A percentile compares a stretch with the other conserved stretches of the same genome.
These are phyloP conservation scores for Cyanoderma ruficeps DNA, from an alignment of 2,113 vertebrate species.

Conservation along the genomic window DNA sequence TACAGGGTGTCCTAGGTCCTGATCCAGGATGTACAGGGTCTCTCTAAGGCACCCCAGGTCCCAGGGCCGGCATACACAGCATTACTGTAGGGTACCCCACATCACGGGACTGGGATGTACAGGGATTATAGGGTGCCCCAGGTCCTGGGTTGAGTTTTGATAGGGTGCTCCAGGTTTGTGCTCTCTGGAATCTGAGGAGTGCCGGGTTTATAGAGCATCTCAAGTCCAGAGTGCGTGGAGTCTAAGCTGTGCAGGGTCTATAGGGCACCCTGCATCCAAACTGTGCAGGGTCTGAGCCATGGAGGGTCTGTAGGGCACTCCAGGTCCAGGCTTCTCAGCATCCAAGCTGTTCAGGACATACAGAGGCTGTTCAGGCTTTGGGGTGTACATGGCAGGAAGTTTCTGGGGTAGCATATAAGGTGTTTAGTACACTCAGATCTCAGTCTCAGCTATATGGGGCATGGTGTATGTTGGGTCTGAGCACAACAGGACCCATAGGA, in stretches of 20 bases:
- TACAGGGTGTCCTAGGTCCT: neutral
- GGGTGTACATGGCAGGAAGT: neutral
- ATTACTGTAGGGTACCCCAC: fast-evolving
- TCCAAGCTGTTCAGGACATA: neutral
- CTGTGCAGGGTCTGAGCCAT: neutral
- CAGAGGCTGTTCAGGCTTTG: neutral
- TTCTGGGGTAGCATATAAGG: neutral
- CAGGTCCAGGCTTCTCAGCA: neutral
- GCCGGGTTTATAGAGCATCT: neutral
- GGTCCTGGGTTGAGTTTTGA: neutral
- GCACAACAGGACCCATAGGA: fast-evolving
- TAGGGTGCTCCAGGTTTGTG: neutral
- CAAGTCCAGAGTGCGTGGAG: fast-evolving
- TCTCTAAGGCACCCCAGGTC: neutral
- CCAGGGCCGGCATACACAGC: fast-evolving
- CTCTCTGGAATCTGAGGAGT: neutral
- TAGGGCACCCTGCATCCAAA: neutral
- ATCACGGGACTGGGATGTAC: fast-evolving
- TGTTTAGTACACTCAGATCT: neutral
- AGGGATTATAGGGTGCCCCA: neutral
- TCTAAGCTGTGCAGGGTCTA: neutral
- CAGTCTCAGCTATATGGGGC: neutral
- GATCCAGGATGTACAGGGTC: neutral
- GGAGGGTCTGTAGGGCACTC: neutral
- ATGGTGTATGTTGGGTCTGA: neutral